Evolutionary conservation across 2,888 invertebrate genomes (phyloP).

Genomic region (Apamea sordens): DNA sequence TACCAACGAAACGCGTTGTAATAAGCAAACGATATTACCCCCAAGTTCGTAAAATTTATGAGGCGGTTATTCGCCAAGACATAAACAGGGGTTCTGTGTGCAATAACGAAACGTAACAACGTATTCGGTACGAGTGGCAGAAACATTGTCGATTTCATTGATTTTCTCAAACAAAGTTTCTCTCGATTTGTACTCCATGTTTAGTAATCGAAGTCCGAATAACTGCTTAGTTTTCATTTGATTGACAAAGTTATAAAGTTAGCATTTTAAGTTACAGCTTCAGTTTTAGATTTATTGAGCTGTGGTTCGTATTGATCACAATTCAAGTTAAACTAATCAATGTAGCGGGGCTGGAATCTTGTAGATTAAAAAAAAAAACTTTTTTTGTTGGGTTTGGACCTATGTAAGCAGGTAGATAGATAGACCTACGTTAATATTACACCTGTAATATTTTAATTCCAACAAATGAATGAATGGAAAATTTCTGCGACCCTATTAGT

Average conservation of each 20-base stretch:
- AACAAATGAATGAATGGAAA: constrained; percentile 1
- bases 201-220: constrained; percentile 42
- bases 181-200: constrained; percentile 36
- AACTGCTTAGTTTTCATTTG: constrained; percentile 55
- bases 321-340: constrained; percentile 32
- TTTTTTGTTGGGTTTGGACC: background rate
- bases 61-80: constrained; percentile 83
- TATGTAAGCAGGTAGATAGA: background rate
- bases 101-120: constrained; percentile 74
- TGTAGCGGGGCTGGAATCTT: background rate
- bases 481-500: background rate
- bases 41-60: constrained; percentile 86
- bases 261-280: constrained; percentile 34
- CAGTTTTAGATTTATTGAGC: constrained; percentile 54
- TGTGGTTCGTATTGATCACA: constrained; percentile 24
- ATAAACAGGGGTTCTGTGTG: constrained; percentile 78
- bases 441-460: background rate
- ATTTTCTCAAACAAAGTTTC: constrained; percentile 55
- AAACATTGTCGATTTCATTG: constrained; percentile 65
- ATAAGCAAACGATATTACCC: constrained; percentile 85
- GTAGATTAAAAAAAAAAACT: background rate
- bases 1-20: constrained; percentile 78
- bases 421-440: background rate
- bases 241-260: constrained; percentile 53
- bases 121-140: constrained; percentile 68